Evolutionary conservation across 2,113 vertebrate genomes (phyloP).

Genomic region (Cynopterus brachyotis): DNA sequence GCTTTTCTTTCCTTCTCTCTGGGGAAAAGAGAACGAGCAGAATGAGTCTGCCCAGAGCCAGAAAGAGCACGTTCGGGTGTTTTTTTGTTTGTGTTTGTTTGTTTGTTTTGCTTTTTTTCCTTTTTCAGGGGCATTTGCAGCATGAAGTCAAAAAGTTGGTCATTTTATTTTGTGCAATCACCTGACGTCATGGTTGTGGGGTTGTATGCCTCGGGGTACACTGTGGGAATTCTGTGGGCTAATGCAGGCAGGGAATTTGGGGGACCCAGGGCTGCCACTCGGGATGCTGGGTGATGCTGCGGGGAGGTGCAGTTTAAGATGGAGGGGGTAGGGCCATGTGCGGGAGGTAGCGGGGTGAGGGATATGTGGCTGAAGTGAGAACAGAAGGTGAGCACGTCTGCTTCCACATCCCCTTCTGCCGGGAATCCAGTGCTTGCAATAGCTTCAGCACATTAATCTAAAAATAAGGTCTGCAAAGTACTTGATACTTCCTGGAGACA

Average conservation of each 20-base stretch:
- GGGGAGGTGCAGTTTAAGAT: neutral
- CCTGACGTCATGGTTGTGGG: fast-evolving
- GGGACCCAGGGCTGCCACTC: neutral
- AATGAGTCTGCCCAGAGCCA: neutral
- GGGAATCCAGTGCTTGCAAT: neutral
- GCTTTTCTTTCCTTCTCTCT: neutral
- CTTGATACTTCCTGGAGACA: neutral
- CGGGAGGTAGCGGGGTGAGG: neutral
- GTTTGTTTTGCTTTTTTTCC: neutral
- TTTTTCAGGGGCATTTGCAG: neutral
- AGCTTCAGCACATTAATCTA: neutral
- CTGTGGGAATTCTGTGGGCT: too few species aligned
- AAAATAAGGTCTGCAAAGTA: neutral
- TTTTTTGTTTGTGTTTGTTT: neutral
- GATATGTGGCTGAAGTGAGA: neutral
- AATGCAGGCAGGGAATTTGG: fast-evolving
- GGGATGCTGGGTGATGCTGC: too few species aligned
- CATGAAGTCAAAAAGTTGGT: neutral
- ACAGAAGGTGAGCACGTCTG: neutral
- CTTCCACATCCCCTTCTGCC: neutral
- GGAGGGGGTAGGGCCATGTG: neutral
- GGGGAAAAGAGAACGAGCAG: neutral
- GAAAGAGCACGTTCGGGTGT: neutral
- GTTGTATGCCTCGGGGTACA: fast-evolving
- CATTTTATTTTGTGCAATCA: neutral